These are phyloP conservation scores for Hymenopus coronatus DNA, from an alignment of 2,888 invertebrate genomes.

Conservation along the genomic window DNA sequence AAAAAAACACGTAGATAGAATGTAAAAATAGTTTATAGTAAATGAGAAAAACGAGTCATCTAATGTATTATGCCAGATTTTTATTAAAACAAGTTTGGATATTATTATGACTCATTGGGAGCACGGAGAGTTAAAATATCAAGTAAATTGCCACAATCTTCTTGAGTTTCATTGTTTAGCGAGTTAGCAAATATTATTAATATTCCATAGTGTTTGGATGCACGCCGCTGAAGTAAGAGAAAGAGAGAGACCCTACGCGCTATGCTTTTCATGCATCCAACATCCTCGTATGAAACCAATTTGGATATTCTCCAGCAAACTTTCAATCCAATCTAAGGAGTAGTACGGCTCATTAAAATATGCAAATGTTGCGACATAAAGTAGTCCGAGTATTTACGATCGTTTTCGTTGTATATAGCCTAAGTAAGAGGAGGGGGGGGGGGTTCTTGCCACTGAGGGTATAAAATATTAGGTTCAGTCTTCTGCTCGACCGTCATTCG, in stretches of 20 bases:
- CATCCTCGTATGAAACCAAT: conserved; percentile 13
- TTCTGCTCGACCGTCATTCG: neutral
- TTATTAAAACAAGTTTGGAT: no score
- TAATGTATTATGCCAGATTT: no score
- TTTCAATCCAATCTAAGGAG: conserved; percentile 25
- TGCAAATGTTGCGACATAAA: conserved; percentile 23
- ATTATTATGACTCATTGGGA: no score
- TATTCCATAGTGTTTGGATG: neutral
- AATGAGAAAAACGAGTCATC: no score
- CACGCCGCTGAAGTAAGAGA: neutral
- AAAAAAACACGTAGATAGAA: no score
- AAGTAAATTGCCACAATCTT: no score
- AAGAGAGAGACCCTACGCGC: neutral
- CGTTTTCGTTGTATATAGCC: neutral
- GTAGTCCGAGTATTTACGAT: conserved; percentile 23
- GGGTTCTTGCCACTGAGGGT: neutral
- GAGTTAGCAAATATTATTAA: no score
- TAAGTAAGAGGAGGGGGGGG: neutral
- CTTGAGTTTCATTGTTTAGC: no score
- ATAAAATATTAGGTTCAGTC: conserved; percentile 16
- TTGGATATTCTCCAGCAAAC: conserved; percentile 25
- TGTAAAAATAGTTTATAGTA: no score
- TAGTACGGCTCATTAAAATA: conserved; percentile 25
- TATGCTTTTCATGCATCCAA: neutral
- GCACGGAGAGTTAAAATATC: no score